These are phyloP conservation scores for Eristalinus aeneus DNA, from an alignment of 2,888 invertebrate species.

Conservation along the genomic window DNA sequence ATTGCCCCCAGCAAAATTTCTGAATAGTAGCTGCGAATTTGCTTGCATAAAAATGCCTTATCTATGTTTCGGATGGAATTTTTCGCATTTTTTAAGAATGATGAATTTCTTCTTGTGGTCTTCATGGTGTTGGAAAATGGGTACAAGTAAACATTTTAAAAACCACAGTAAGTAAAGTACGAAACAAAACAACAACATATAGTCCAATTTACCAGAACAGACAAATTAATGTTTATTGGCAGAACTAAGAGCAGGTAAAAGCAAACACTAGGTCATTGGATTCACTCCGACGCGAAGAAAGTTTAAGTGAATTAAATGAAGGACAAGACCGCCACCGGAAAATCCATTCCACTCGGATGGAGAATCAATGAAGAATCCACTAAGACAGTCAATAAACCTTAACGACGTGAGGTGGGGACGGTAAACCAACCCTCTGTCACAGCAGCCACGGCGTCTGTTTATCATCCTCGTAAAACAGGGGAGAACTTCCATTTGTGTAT, in stretches of 20 bases:
- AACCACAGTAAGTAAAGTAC: not conserved
- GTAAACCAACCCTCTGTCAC: not conserved
- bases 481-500: conserved; percentile 54
- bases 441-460: conserved; percentile 17
- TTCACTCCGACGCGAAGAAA: not conserved
- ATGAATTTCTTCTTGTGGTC: too few species aligned
- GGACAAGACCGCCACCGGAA: not conserved
- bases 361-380: conserved; percentile 52
- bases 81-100: too few species aligned
- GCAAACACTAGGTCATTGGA: conserved; percentile 20
- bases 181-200: conserved; percentile 8
- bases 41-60: too few species aligned
- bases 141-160: not conserved
- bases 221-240: conserved; percentile 48
- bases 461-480: conserved; percentile 47
- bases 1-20: too few species aligned
- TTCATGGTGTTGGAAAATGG: too few species aligned
- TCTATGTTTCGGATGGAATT: too few species aligned
- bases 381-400: conserved; percentile 55
- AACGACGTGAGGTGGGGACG: conserved; percentile 2
- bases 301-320: conserved; percentile 44
- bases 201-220: not conserved
- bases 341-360: conserved; percentile 35
- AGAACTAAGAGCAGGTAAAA: conserved; percentile 52
- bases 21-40: too few species aligned